Percentiles rank a stretch among this genome's conserved stretches.
Conservation (phyloP, 2,888 invertebrate genomes). For the Saturnia japonica region DNA sequence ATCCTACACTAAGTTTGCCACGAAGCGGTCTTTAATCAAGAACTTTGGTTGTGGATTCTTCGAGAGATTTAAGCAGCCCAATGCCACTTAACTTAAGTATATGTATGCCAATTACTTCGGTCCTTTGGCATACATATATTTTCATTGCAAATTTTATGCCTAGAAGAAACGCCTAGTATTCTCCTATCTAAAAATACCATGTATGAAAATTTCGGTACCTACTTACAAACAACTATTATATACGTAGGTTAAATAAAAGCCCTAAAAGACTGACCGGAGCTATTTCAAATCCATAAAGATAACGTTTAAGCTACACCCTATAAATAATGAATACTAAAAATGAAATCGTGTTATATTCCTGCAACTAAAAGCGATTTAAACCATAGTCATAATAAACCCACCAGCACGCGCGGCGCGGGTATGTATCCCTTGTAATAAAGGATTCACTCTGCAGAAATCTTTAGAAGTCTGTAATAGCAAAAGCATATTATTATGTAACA, state of each 20-base stretch:
- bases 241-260: too few species aligned
- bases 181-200: too few species aligned
- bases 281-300: neutral
- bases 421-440: neutral
- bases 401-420: neutral
- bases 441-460: neutral
- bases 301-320: neutral
- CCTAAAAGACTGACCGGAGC: neutral
- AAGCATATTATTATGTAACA: neutral
- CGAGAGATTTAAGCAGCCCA: too few species aligned
- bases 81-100: too few species aligned
- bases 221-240: too few species aligned
- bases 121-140: neutral
- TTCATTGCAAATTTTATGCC: neutral
- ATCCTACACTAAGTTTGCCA: too few species aligned
- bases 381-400: too few species aligned
- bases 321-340: too few species aligned
- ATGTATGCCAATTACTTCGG: neutral
- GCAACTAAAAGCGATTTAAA: neutral
- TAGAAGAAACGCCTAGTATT: neutral
- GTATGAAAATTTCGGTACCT: too few species aligned
- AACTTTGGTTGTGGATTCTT: too few species aligned
- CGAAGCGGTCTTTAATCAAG: too few species aligned
- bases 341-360: neutral
- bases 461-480: neutral